These are phyloP conservation scores for Chloebia gouldiae DNA, from an alignment of 2,113 vertebrate genomes.

Conservation along the genomic window DNA sequence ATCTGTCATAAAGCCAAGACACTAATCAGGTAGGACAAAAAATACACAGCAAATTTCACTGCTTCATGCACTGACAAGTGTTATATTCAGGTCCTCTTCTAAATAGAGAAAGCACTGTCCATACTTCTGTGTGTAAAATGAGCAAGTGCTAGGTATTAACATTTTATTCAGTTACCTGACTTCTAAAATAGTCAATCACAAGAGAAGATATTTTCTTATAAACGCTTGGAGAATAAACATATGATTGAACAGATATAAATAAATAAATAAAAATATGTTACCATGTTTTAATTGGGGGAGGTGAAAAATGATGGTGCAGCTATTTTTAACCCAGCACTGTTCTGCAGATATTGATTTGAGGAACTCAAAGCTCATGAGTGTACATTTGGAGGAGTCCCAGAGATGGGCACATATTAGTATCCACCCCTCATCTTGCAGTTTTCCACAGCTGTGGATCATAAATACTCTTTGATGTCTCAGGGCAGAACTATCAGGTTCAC, in stretches of 20 bases:
- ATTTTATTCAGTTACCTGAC: not conserved
- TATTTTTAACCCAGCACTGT: not conserved
- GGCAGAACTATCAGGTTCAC: not conserved
- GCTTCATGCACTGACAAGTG: not conserved
- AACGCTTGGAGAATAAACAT: not conserved
- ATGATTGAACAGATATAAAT: not conserved
- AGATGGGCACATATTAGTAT: not conserved
- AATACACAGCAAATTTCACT: not conserved
- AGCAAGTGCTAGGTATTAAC: not conserved
- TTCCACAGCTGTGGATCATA: not conserved
- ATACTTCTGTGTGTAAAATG: not conserved
- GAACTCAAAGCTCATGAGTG: fast-evolving
- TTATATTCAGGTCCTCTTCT: not conserved
- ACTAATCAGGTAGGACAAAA: not conserved
- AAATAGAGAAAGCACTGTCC: not conserved
- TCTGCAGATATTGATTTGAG: not conserved
- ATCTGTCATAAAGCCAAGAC: not conserved
- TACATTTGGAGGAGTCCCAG: not conserved
- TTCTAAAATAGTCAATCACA: not conserved
- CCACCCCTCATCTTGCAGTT: not conserved
- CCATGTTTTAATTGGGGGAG: fast-evolving
- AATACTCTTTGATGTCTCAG: not conserved
- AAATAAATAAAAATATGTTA: not conserved
- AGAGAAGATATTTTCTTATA: not conserved
- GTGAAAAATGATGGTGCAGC: not conserved